Evolutionary conservation across 1,140 invertebrate genomes (phyloP).

Genomic region (Drosophila nasuta): DNA sequence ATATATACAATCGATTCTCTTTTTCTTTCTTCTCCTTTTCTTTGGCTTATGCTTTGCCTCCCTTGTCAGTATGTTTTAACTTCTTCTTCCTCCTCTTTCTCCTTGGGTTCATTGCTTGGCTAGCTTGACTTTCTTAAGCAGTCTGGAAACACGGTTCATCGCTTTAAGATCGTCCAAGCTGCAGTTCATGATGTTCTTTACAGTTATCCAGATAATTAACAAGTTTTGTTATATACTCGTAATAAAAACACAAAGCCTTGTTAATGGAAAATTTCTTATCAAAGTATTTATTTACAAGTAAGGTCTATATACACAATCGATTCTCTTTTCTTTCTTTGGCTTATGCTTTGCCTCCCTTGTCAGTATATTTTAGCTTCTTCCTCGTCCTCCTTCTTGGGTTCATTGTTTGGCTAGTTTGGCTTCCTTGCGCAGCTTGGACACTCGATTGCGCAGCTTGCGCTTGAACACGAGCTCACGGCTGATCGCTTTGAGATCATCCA

Average conservation of each 20-base stretch:
- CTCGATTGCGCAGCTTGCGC: slow-evolving; percentile 63
- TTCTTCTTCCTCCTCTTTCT: too few species aligned
- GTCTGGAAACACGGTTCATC: too few species aligned
- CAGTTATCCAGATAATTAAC: slow-evolving; percentile 53
- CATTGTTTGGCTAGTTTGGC: slow-evolving; percentile 31
- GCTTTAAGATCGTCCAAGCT: too few species aligned
- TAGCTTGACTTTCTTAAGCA: too few species aligned
- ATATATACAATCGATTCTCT: slow-evolving; percentile 17
- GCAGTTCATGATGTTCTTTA: too few species aligned
- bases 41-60: slow-evolving; percentile 6
- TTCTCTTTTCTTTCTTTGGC: neutral
- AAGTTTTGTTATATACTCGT: slow-evolving; percentile 46
- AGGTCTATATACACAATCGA: slow-evolving; percentile 37
- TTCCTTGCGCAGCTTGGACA: slow-evolving; percentile 64
- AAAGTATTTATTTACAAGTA: slow-evolving; percentile 71
- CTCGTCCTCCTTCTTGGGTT: neutral
- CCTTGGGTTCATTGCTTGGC: neutral
- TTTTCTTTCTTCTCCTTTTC: neutral
- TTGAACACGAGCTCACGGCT: slow-evolving; percentile 76
- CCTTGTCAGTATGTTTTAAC: neutral
- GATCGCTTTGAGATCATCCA: slow-evolving; percentile 73
- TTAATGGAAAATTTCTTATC: slow-evolving; percentile 29
- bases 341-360: slow-evolving; percentile 13
- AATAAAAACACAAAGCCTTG: slow-evolving; percentile 42
- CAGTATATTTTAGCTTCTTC: too few species aligned